Base-by-base conservation (phyloP, 2,113 vertebrate genomes). In the Phylloscopus whistleri region DNA sequence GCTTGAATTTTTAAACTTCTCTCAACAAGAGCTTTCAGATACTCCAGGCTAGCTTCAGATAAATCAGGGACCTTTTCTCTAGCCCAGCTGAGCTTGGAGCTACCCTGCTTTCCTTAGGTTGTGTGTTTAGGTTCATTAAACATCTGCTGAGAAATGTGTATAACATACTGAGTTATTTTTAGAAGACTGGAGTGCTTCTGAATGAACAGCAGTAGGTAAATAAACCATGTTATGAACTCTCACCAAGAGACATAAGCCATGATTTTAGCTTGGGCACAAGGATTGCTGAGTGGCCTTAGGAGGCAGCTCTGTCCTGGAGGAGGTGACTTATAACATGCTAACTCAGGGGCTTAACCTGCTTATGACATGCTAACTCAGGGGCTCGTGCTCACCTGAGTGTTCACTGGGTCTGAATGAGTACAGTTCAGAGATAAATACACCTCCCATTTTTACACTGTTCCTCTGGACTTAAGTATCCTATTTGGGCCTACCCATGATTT, bases 341-440 rank as follows among this genome's bases (percentile, higher is more conserved):
- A 11, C 52, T 16, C 26, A n/a, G n/a, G n/a, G n/a, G n/a, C n/a
- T n/a, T n/a, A n/a, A n/a, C n/a, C n/a, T n/a, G n/a, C 11, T 35
- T 43, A 3, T 0, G 7, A 30, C 11, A 6, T 3, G 7, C 24
- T 51, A 13, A 11, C 52, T 16, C 26, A 21, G 60, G 52, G 41
- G 6, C 46, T 52, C 0, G 0, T n/a, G 20, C 48, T 70, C 64
- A 7, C 16, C 13, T 31, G 27, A 43, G 39, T 31, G 13, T 15
- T 76, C 58, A 6, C n/a, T 28, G 60, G 33, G 8, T 53, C 39
- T n/a, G 43, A 53, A 20, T 39, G 16, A 63, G 28, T 13, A 16
- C 35, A 64, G 53, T 16, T 58, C 19, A 62, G 37, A 55, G 33
- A 26, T 5, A 63, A 60, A 74, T 4, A 10, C 52, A 49, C 13